These are phyloP conservation scores for Zapus hudsonius DNA, from an alignment of 2,113 vertebrate species.

Conservation along the genomic window DNA sequence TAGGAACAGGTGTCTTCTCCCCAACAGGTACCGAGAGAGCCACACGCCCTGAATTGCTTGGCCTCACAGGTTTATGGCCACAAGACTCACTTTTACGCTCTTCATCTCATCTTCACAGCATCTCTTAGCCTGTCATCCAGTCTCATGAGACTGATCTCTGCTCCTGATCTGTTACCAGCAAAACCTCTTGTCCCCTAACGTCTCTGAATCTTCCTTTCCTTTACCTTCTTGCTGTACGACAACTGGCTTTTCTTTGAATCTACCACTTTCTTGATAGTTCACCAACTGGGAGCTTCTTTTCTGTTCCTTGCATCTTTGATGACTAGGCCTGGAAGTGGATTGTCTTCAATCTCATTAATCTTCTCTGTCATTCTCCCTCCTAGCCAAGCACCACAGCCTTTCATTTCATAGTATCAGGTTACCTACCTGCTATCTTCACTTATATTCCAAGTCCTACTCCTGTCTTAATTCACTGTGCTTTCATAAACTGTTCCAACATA, in stretches of 20 bases:
- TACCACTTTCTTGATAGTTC: not conserved
- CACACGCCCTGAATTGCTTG: not conserved
- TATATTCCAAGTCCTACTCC: not conserved
- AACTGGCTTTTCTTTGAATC: slow-evolving; percentile 15
- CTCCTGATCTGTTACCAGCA: not conserved
- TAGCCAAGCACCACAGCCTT: not conserved
- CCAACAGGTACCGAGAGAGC: not conserved
- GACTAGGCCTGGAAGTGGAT: not conserved
- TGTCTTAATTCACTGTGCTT: slow-evolving; percentile 25
- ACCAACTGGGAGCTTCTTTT: not conserved
- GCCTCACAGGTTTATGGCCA: not conserved
- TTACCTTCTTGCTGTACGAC: slow-evolving; percentile 22
- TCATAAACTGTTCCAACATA: slow-evolving; percentile 34
- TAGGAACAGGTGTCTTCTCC: not conserved
- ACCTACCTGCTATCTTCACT: not conserved
- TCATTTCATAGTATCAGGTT: slow-evolving; percentile 12
- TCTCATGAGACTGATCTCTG: not conserved
- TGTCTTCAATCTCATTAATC: not conserved
- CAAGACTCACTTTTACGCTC: not conserved
- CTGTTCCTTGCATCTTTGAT: not conserved
- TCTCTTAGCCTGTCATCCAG: not conserved
- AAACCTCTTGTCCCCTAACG: not conserved
- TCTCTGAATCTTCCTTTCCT: slow-evolving; percentile 35
- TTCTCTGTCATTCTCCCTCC: not conserved
- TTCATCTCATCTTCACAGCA: not conserved